phyloP scores from a whole-genome alignment of 2,113 vertebrate species.

The Pholis gunnellus region DNA sequence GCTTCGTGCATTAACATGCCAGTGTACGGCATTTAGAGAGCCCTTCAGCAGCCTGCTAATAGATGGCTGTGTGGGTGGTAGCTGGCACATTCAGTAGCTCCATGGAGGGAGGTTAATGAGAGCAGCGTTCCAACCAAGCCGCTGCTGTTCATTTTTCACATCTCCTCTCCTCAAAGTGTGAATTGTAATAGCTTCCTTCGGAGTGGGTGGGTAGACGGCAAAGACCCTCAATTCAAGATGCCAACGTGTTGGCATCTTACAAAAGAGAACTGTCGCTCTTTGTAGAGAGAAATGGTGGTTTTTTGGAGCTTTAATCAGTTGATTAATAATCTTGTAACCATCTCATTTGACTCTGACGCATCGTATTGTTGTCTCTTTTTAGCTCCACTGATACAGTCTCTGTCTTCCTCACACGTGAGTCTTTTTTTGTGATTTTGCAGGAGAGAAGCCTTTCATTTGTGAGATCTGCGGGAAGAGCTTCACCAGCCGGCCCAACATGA shows the following conservation, averaged over 20 bases:
- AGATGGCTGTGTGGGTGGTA: slow-evolving; percentile 75
- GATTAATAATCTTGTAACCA: slow-evolving; percentile 9
- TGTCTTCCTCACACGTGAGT: slow-evolving; percentile 22
- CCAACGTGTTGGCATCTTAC: slow-evolving; percentile 68
- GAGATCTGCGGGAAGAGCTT: slow-evolving; percentile 99
- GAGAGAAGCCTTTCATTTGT: slow-evolving; percentile 99
- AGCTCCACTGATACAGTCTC: not conserved
- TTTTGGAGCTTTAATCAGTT: not conserved
- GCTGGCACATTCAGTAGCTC: slow-evolving; percentile 71
- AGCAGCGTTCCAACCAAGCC: slow-evolving; percentile 64
- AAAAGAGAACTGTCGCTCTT: slow-evolving; percentile 32
- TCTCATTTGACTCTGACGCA: slow-evolving; percentile 1
- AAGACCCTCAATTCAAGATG: slow-evolving; percentile 69
- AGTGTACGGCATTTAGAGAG: slow-evolving; percentile 62
- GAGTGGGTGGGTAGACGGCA: slow-evolving; percentile 76
- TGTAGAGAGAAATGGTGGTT: slow-evolving; percentile 7
- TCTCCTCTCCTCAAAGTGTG: slow-evolving; percentile 71
- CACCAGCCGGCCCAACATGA: slow-evolving; percentile 99
- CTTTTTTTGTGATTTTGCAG: slow-evolving; percentile 75
- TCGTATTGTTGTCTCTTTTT: not conserved
- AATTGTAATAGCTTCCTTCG: slow-evolving; percentile 76
- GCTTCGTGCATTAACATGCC: slow-evolving; percentile 51
- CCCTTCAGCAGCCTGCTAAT: slow-evolving; percentile 71
- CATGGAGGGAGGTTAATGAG: slow-evolving; percentile 81
- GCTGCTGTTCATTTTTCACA: slow-evolving; percentile 75